Conservation (phyloP, 2,113 vertebrate species). For the Physeter macrocephalus region DNA sequence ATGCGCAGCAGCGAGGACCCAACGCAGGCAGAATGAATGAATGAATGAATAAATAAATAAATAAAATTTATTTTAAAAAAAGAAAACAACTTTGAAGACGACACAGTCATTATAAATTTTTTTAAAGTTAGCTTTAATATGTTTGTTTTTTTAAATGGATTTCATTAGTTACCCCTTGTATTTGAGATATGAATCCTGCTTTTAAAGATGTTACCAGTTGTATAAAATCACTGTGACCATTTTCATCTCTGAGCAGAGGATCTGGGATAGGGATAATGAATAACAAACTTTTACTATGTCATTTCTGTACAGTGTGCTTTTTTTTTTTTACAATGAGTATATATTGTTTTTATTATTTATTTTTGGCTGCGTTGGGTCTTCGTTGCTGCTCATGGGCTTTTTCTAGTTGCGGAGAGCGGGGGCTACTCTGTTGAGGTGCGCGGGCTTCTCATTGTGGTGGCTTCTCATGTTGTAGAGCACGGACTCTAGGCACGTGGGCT, state of each 20-base stretch:
- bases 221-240: not conserved
- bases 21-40: no score
- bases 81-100: conserved; percentile 1
- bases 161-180: not conserved
- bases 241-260: not conserved
- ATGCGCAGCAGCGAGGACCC: no score
- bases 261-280: not conserved
- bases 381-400: no score
- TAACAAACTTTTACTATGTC: not conserved
- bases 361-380: no score
- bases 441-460: no score
- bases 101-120: not conserved
- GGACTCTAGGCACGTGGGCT: no score
- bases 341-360: not conserved
- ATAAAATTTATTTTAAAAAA: no score
- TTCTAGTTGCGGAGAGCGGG: no score
- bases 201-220: not conserved
- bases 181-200: not conserved
- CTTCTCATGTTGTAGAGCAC: no score
- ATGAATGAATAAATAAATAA: no score
- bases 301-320: not conserved
- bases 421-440: no score
- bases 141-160: not conserved
- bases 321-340: not conserved
- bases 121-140: not conserved